Conservation (phyloP, 2,797 vertebrate genomes). For the Melanotaenia trifasciata region DNA sequence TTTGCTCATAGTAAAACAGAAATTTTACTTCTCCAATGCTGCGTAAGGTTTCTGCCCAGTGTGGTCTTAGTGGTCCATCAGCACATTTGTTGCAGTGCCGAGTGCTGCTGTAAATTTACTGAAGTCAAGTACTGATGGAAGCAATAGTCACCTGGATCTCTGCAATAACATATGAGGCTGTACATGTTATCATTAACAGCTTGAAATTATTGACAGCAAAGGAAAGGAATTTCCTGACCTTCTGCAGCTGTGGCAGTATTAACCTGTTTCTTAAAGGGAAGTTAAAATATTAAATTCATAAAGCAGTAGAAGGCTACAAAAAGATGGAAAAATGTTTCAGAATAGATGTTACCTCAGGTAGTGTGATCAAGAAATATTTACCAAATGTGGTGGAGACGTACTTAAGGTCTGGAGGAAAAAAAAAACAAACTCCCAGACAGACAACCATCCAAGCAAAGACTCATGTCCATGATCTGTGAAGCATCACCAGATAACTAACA, state of each 20-base stretch:
- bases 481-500: no score
- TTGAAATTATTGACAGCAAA: not conserved
- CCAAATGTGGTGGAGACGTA: no score
- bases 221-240: not conserved
- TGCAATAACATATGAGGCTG: not conserved
- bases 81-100: conserved; percentile 11
- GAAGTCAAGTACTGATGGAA: conserved; percentile 25
- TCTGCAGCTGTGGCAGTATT: not conserved
- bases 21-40: conserved; percentile 2
- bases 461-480: no score
- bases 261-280: no score
- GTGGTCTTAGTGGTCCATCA: conserved; percentile 40
- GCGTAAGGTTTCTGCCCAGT: not conserved
- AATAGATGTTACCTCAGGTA: no score
- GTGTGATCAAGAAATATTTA: no score
- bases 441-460: no score
- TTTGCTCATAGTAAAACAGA: conserved; percentile 8
- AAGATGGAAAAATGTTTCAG: no score
- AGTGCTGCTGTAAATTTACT: conserved; percentile 36
- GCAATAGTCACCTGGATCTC: conserved; percentile 10
- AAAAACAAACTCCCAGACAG: no score
- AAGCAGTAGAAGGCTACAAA: no score
- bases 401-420: no score
- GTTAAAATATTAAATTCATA: no score
- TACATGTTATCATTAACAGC: not conserved